Evolutionary conservation across 1,140 invertebrate species (phyloP), one percentile per base, ranked within the genome.

Genomic region (Apocrypta bakeri): DNA sequence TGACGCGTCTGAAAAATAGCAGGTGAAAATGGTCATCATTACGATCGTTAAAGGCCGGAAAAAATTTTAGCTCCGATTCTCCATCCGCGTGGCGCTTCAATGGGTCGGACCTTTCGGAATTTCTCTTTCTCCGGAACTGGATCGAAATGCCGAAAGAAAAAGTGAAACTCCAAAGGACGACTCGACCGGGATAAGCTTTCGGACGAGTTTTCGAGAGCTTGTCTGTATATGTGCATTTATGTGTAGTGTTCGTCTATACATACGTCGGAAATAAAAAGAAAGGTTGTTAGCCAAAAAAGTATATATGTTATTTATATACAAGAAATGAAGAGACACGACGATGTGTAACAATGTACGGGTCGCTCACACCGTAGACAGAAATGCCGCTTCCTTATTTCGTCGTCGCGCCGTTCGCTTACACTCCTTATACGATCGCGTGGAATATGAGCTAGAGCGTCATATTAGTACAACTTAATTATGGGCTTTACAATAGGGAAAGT

Each of bases 101-200:
- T 27, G 27, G 21, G 31, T n/a, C 29, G 1, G 66, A 11, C 21
- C 31, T 71, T 17, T 56, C 17, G 48, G 11, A 42, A 61, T 79
- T 78, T 78, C 77, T 79, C 77, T 79, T 79, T 71, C 76, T 42
- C 27, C 24, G 33, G 25, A 79, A 79, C 37, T 79, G 66, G 66
- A 79, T 71, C 77, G 37, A 79, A 79, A 79, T 71, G n/a, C 66
- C 66, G 42, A 71, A 56, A 71, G 40, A 31, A 79, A 79, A 56
- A 71, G 66, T 79, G 33, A 79, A 79, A 71, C 37, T 31, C 63
- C 63, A 66, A 66, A 27, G 27, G 48, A 71, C 68, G 68, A 37
- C 29, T 29, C 1, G 29, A 12, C 31, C 27, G 29, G 31, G 29
- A 33, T 33, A 33, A 69, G 24, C 68, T 69, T 69, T 69, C 68